These are phyloP conservation scores for Yponomeuta evonymella DNA, from an alignment of 2,888 invertebrate species.

Conservation along the genomic window DNA sequence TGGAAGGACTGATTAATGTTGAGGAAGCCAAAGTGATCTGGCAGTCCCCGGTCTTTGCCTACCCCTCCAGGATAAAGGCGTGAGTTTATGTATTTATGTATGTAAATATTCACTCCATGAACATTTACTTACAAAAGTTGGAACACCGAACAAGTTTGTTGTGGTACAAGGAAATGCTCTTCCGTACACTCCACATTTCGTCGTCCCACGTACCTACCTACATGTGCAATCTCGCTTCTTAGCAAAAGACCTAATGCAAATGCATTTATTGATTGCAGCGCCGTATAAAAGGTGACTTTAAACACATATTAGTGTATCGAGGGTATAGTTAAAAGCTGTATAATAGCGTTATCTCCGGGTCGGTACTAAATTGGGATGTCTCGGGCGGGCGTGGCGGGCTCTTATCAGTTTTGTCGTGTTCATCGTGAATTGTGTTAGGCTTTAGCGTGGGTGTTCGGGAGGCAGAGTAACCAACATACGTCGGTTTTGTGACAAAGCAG, in stretches of 20 bases:
- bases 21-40: no score
- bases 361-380: slow-evolving; percentile 76
- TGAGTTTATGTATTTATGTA: no score
- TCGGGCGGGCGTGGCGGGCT: slow-evolving; percentile 52
- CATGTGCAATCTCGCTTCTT: slow-evolving; percentile 11
- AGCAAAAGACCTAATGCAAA: slow-evolving; percentile 20
- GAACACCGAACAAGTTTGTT: no score
- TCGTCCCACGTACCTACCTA: neutral
- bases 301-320: slow-evolving; percentile 71
- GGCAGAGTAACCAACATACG: neutral
- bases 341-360: slow-evolving; percentile 72
- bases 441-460: slow-evolving; percentile 35
- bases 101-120: no score
- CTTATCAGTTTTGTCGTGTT: slow-evolving; percentile 75
- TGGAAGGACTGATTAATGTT: no score
- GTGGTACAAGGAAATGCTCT: no score
- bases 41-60: no score
- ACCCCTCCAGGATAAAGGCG: no score
- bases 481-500: no score
- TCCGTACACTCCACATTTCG: no score
- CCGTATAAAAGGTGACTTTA: slow-evolving; percentile 45
- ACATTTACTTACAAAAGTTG: no score
- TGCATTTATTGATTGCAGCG: slow-evolving; percentile 16
- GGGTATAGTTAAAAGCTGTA: slow-evolving; percentile 74
- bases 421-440: slow-evolving; percentile 74